Evolutionary conservation across 2,113 vertebrate genomes (phyloP), one percentile per base, ranked within the genome.

Genomic region (Hemichromis elongatus): DNA sequence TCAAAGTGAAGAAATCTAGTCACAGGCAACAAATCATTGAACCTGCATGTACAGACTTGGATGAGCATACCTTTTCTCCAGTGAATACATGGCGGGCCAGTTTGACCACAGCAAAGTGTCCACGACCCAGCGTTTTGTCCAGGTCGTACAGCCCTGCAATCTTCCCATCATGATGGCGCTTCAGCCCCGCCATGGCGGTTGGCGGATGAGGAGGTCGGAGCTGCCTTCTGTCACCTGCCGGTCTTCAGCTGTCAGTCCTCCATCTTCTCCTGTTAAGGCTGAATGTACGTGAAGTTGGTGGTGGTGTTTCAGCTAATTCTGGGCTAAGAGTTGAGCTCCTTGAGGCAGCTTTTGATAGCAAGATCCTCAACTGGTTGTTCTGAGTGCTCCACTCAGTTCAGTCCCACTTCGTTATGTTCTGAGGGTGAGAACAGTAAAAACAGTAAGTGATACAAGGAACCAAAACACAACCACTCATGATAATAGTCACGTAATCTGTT

Each of bases 71-170:
- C 95, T 99, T 99, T 92, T 99, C 99, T 40, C 99, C 99, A 28
- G 99, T 99, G 80, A 99, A 99, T 55, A 99, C 99, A n/a, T 99
- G 99, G 14, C 98, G 97, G 75, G 99, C 99, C 86, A 99, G 96
- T 93, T 99, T 99, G 82, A 99, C 99, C 91, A 99, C 98, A n/a
- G 99, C 99, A 88, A 99, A 99, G 86, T 99, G 99, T 35, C 99
- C 99, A 35, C 99, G 97, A 37, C 99, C 99, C 95, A 99, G 93
- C 57, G 99, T 99, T 95, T 99, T 99, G 95, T 99, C 99, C 96
- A 99, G 96, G 92, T 99, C 98, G 13, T 99, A 99, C 59, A 99
- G 96, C 81, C 99, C 99, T 6, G 99, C 99, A 45, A 99, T 99
- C 96, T 99, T 99, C 50, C 99, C 99, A 79, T 99, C 99, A 52